Evolutionary conservation across 30 jellyfish, hydroid and myxozoan species (phyloP).

Genomic region (Aurelia sp.): DNA sequence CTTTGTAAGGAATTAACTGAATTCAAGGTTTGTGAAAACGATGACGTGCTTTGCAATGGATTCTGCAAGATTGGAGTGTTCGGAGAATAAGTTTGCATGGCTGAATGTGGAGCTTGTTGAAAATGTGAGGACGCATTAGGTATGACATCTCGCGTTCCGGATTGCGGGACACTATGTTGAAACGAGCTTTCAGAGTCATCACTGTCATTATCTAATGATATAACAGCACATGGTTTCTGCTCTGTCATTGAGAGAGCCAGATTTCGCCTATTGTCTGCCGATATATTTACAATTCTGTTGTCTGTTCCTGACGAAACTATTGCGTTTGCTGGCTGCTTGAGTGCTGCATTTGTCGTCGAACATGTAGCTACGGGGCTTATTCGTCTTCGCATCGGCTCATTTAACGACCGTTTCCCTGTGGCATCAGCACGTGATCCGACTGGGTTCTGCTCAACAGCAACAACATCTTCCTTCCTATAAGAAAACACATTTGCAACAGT

Average conservation of each 20-base stretch:
- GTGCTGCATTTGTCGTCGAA: no score
- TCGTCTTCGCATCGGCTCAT: no score
- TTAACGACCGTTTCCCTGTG: no score
- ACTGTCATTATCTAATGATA: conserved; percentile 5
- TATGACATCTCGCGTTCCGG: conserved; percentile 2
- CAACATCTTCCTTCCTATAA: not conserved
- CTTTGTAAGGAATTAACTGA: not conserved
- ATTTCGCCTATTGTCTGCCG: not conserved
- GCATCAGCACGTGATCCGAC: no score
- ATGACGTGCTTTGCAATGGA: no score
- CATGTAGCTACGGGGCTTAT: no score
- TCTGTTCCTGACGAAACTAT: not conserved
- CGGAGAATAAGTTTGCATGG: not conserved
- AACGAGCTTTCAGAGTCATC: not conserved
- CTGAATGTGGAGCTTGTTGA: not conserved
- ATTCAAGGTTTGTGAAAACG: no score
- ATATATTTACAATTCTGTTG: not conserved
- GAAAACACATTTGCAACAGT: conserved; percentile 29
- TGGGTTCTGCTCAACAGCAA: not conserved
- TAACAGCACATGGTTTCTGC: not conserved
- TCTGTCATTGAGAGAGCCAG: not conserved
- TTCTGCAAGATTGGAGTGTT: no score
- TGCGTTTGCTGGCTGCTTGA: not conserved
- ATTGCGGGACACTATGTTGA: not conserved
- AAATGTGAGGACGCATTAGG: not conserved